Evolutionary conservation across 2,888 invertebrate species (phyloP).

Genomic region (Nomada ruficornis): DNA sequence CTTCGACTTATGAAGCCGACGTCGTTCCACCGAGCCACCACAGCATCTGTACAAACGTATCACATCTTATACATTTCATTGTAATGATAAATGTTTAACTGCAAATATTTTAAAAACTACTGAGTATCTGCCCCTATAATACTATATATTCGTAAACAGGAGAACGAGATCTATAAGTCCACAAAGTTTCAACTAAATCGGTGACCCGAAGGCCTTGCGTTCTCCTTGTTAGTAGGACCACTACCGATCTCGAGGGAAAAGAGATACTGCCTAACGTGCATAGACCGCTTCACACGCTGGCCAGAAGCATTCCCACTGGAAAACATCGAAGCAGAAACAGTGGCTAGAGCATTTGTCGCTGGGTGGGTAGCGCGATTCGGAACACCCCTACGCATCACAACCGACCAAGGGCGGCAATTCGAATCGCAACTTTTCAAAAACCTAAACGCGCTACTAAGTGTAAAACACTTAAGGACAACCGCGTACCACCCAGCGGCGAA

Average conservation of each 20-base stretch:
- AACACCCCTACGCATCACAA: not conserved
- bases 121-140: too few species aligned
- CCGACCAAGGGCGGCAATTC: constrained; percentile 14
- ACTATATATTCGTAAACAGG: too few species aligned
- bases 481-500: constrained; percentile 13
- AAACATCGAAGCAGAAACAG: not conserved
- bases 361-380: constrained; percentile 6
- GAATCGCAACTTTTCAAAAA: not conserved
- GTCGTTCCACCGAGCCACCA: too few species aligned
- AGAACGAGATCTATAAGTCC: too few species aligned
- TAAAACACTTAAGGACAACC: not conserved
- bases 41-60: too few species aligned
- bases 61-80: too few species aligned
- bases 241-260: not conserved
- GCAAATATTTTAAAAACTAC: too few species aligned
- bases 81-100: too few species aligned
- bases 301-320: not conserved
- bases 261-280: constrained; percentile 6
- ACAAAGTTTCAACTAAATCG: too few species aligned
- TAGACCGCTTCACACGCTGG: constrained; percentile 16
- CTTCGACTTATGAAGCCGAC: too few species aligned
- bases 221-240: too few species aligned
- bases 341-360: not conserved
- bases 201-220: too few species aligned
- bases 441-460: not conserved